phyloP scores from a whole-genome alignment of 2,113 vertebrate genomes.

The Microcebus tavaratra region DNA sequence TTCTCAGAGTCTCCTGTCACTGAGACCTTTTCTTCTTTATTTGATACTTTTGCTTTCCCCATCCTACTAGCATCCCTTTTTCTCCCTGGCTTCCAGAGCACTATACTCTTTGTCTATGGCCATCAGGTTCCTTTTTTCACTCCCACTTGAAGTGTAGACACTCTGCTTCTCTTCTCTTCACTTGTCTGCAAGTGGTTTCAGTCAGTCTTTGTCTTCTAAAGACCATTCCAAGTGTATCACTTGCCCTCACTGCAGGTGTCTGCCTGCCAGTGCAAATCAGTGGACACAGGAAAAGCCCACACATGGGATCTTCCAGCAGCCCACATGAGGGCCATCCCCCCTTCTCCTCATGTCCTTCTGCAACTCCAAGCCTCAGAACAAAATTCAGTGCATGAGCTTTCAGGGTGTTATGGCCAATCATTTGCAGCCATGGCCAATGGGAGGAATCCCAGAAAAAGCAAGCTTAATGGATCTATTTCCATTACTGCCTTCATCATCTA shows the following conservation, averaged over 20 bases:
- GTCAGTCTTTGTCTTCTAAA: neutral
- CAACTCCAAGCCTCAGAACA: neutral
- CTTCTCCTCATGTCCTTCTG: neutral
- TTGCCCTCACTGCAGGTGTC: neutral
- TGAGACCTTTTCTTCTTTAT: neutral
- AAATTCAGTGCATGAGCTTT: neutral
- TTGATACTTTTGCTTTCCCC: neutral
- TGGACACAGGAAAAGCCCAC: neutral
- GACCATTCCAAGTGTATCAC: neutral
- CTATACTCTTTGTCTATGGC: neutral
- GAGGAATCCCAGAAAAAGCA: neutral
- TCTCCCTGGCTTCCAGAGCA: neutral
- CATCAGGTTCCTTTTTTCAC: neutral
- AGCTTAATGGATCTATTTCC: slow-evolving; percentile 37
- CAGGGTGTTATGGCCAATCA: neutral
- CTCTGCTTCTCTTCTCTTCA: neutral
- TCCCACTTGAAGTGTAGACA: neutral
- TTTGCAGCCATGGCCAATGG: neutral
- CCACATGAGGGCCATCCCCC: neutral
- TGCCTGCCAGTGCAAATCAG: neutral
- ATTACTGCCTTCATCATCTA: neutral
- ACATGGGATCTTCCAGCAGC: neutral
- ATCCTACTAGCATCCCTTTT: neutral
- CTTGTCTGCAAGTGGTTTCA: neutral
- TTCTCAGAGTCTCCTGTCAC: neutral